phyloP scores from a whole-genome alignment of 2,113 vertebrate genomes.

The Eclectus roratus region DNA sequence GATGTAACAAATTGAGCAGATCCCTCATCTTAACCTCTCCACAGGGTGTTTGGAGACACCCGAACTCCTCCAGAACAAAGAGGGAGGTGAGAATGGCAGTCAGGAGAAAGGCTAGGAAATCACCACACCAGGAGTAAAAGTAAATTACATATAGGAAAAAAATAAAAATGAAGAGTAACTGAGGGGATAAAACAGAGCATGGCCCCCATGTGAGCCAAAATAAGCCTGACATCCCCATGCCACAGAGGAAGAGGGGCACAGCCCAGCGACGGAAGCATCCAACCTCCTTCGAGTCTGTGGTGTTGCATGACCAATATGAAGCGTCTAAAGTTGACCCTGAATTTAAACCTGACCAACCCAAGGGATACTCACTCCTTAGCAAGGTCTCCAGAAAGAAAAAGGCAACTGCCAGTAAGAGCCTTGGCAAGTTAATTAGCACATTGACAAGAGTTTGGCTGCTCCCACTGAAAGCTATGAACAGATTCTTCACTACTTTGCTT shows the following conservation, averaged over 20 bases:
- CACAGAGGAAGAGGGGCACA: neutral
- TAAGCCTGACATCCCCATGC: rapidly evolving
- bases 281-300: neutral
- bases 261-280: neutral
- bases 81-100: rapidly evolving
- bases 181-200: rapidly evolving
- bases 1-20: neutral
- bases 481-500: constrained; percentile 5
- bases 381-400: neutral
- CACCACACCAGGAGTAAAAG: neutral
- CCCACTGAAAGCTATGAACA: constrained; percentile 19
- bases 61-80: neutral
- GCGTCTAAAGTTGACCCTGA: neutral
- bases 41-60: neutral
- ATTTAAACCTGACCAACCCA: neutral
- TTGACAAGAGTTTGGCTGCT: neutral
- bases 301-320: neutral
- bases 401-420: neutral
- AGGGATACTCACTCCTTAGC: neutral
- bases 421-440: neutral
- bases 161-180: neutral
- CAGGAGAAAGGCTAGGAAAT: neutral
- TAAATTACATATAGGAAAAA: neutral
- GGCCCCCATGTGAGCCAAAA: neutral
- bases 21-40: neutral